A percentile compares a stretch with the other conserved stretches of the same genome.
phyloP scores from a whole-genome alignment of 2,797 vertebrate genomes.

The Acrocephalus scirpaceus region DNA sequence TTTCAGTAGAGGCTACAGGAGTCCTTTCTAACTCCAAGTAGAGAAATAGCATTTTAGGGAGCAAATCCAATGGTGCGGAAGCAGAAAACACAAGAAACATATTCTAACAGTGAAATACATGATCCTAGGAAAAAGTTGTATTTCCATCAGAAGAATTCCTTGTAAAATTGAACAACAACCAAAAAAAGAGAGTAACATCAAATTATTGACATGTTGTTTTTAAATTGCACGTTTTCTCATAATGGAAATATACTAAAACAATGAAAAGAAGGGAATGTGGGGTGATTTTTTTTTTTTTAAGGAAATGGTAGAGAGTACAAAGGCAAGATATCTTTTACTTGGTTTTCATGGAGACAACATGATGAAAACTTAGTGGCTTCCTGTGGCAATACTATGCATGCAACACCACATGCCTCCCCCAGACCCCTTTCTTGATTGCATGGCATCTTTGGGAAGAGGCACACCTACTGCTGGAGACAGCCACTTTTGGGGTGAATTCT shows the following conservation, averaged over 20 bases:
- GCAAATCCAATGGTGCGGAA: background rate
- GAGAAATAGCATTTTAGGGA: background rate
- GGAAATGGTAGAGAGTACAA: background rate
- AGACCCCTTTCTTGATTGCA: background rate
- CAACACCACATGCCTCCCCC: background rate
- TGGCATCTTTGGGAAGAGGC: background rate
- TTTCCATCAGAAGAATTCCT: background rate
- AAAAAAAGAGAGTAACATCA: background rate
- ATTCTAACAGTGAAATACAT: background rate
- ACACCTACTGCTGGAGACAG: background rate
- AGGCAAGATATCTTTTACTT: background rate
- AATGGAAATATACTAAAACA: background rate
- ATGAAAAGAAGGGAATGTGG: background rate
- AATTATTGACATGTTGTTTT: background rate
- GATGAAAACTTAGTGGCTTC: background rate
- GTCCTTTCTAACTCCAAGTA: background rate
- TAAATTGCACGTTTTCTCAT: background rate
- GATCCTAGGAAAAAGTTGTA: background rate
- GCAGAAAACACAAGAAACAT: background rate
- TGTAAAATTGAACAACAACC: background rate
- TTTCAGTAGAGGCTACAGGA: background rate
- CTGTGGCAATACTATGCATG: fast-evolving
- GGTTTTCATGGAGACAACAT: background rate
- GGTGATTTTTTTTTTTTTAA: background rate
- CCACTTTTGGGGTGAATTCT: background rate